These are phyloP conservation scores for Teleiodes luculella DNA, from an alignment of 2,888 invertebrate genomes.

Conservation along the genomic window DNA sequence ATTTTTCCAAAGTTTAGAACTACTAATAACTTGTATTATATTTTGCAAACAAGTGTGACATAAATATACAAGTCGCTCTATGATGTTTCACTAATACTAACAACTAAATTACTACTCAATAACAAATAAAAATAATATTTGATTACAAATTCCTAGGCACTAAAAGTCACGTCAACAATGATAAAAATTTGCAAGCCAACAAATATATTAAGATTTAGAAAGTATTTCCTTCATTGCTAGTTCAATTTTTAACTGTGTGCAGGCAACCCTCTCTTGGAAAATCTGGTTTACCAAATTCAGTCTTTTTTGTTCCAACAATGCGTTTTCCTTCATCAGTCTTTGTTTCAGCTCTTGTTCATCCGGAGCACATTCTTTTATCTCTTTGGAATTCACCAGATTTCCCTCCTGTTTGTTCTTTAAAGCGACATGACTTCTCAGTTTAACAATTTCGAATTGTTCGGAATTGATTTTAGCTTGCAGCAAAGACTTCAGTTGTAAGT, in stretches of 20 bases:
- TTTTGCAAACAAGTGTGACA: no score
- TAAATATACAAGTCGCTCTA: no score
- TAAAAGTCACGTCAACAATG: not conserved
- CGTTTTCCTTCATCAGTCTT: conserved; percentile 80
- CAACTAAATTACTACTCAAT: no score
- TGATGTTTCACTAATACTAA: no score
- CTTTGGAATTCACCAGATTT: conserved; percentile 43
- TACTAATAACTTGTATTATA: no score
- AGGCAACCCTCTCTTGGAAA: conserved; percentile 84
- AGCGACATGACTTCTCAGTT: conserved; percentile 76
- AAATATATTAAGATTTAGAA: conserved; percentile 52
- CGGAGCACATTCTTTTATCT: conserved; percentile 54
- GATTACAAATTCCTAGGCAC: not conserved
- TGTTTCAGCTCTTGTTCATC: conserved; percentile 65
- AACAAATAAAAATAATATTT: not conserved
- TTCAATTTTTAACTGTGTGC: conserved; percentile 85
- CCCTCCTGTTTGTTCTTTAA: conserved; percentile 70
- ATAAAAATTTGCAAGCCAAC: not conserved
- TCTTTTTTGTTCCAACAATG: conserved; percentile 83
- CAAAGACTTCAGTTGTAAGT: conserved; percentile 82
- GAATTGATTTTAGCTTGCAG: conserved; percentile 84
- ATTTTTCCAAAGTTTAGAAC: no score
- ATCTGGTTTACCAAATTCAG: conserved; percentile 82
- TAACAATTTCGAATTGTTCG: conserved; percentile 85
- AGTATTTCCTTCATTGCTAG: conserved; percentile 79